Evolutionary conservation across 1,140 invertebrate genomes (phyloP).

Genomic region (Brachystomella parvula): DNA sequence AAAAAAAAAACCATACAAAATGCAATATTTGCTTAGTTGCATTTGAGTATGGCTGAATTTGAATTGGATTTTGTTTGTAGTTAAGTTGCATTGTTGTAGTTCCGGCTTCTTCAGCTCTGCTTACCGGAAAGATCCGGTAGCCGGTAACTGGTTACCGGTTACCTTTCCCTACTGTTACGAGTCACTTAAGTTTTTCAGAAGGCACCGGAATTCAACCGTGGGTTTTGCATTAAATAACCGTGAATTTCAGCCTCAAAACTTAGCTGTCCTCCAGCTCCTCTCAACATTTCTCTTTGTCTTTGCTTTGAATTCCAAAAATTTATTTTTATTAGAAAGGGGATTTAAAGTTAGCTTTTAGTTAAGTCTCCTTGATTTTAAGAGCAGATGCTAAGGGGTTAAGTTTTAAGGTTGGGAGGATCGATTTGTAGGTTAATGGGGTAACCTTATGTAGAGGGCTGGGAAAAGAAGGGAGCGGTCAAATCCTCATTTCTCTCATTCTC

Average conservation of each 20-base stretch:
- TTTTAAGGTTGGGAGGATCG: background rate
- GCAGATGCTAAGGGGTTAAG: background rate
- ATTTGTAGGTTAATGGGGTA: slow-evolving; percentile 13
- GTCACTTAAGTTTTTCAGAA: too few species aligned
- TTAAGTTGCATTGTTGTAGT: too few species aligned
- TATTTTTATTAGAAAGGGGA: background rate
- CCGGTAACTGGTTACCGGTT: too few species aligned
- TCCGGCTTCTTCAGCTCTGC: too few species aligned
- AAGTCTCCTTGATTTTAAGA: background rate
- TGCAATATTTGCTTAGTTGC: too few species aligned
- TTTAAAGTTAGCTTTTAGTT: background rate
- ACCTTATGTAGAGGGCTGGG: background rate
- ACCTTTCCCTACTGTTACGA: too few species aligned
- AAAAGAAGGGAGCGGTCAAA: slow-evolving; percentile 8
- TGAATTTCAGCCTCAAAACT: background rate
- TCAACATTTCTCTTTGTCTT: background rate
- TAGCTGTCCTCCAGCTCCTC: background rate
- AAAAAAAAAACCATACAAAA: too few species aligned
- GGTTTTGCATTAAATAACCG: background rate
- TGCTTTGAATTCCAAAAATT: background rate
- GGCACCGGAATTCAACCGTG: too few species aligned
- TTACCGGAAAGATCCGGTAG: too few species aligned
- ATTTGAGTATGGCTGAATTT: too few species aligned
- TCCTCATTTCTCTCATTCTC: background rate
- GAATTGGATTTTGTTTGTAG: too few species aligned